Base-by-base conservation (phyloP, 2,797 vertebrate genomes). In the Dromococcyx pavoninus region DNA sequence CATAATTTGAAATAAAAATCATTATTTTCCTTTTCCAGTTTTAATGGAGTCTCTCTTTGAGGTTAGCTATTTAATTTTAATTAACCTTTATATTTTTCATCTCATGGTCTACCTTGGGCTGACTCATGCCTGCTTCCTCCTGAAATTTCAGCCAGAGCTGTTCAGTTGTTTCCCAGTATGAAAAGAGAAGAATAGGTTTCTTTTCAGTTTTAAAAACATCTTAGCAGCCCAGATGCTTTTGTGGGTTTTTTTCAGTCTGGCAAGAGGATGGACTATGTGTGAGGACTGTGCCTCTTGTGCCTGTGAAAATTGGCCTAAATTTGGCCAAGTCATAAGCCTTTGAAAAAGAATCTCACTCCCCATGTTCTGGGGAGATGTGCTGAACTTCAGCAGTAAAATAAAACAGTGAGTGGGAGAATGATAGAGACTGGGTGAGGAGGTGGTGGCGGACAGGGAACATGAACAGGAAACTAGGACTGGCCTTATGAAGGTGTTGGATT, bases 251-350 rank as follows among this genome's bases (percentile, higher is more conserved):
- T 81, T 60, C 5, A 1, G 10, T 87, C 85, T 91, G 67, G 28
- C 46, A 33, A 85, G 25, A 82, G 14, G 39, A 58, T 8, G 32
- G 58, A 19, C 13, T 30, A 1, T 24, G 37, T 57, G 43, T 92
- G 44, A 72, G 39, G 58, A 44, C 82, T 77, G 32, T 12, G 27
- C 51, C 58, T 85, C 62, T 65, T 89, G 58, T 66, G 64, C 79
- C 83, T 93, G n/a, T 93, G 83, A 93, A 94, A 91, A 70, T 17
- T 61, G 72, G 75, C 94, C 86, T 86, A 91, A 86, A 95, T 75
- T 69, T 82, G 88, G 69, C 92, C 93, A 95, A 87, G 53, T 82
- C 88, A 79, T 57, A 89, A 86, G 43, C 33, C 41, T 80, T 76
- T 80, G 78, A 69, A 72, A 92, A 86, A 83, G 32, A 67, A 61